Evolutionary conservation across 2,888 invertebrate species (phyloP).

Genomic region (Cephus pulcher): DNA sequence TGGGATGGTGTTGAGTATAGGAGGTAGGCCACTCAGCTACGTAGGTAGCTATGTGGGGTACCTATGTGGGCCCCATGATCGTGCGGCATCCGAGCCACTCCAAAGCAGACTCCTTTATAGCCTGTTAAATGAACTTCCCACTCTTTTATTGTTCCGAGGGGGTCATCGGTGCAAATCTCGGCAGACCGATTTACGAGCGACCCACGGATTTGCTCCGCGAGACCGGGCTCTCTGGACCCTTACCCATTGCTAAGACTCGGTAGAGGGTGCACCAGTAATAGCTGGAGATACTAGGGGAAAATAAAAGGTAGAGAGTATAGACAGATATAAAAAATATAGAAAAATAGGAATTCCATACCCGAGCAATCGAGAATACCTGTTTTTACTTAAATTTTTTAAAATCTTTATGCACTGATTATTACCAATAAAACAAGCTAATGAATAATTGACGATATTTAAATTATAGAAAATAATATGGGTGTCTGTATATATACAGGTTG

Average conservation of each 20-base stretch:
- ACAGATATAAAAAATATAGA: neutral
- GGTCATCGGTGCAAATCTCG: constrained; percentile 54
- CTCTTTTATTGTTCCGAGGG: constrained; percentile 57
- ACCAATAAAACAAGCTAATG: neutral
- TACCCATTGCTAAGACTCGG: constrained; percentile 13
- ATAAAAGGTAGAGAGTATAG: neutral
- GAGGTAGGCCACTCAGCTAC: constrained; percentile 14
- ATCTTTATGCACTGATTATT: neutral
- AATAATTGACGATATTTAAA: neutral
- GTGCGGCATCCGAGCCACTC: constrained; percentile 20
- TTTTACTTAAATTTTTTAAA: neutral
- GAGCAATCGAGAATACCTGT: neutral
- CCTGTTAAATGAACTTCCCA: constrained; percentile 64
- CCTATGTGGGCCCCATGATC: constrained; percentile 17
- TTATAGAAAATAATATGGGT: too few species aligned
- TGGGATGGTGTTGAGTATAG: neutral
- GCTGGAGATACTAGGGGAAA: constrained; percentile 32
- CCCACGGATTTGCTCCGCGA: constrained; percentile 38
- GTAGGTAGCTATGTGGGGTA: constrained; percentile 5
- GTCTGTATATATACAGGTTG: neutral
- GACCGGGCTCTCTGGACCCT: neutral
- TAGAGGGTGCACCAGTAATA: constrained; percentile 24
- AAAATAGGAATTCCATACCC: neutral
- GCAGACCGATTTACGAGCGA: constrained; percentile 54
- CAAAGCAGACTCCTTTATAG: constrained; percentile 52